Evolutionary conservation across 2,888 invertebrate genomes (phyloP), one percentile per base, ranked within the genome.

Genomic region (Andrena flavipes): DNA sequence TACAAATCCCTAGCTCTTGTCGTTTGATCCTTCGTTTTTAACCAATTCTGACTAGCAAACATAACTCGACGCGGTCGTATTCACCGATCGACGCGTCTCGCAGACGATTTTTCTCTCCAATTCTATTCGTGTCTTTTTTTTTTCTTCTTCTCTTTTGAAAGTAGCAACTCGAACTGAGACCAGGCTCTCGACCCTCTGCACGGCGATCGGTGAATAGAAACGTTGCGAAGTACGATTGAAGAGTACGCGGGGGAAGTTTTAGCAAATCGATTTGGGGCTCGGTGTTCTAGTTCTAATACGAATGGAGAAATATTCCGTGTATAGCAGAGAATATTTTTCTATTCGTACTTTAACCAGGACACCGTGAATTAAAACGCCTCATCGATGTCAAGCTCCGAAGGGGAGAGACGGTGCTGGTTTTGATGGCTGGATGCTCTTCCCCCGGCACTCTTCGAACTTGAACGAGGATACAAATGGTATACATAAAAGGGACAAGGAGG

Each of bases 41-140:
- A 92, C 93, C 92, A 93, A 93, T 93, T 93, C 92, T 93, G 93
- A 94, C 93, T 93, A 94, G 93, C 92, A 93, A 93, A 93, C 93
- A 88, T 93, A 92, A 92, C 89, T 90, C 87, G 88, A 91, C 90
- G 89, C 89, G 89, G 88, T 91, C 71, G 7, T 91, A 87, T 87
- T 85, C 92, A 90, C 88, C 92, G 91, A 92, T 87, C 82, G 83
- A 86, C 87, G 82, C 81, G 75, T 20, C 42, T 30, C 42, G 16
- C 42, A 13, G 10, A 16, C 56, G 60, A 75, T 80, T 69, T 64
- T 30, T 13, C n/a, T 33, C 10, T 20, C 23, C 23, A 16, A 23
- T 16, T 23, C 8, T 33, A 5, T 0, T 2, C 30, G n/a, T 16
- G 5, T 51, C 26, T 13, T 64, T 16, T 16, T 2, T 26, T 16